Base-by-base conservation (phyloP, 2,113 vertebrate genomes). In the Dicerorhinus sumatrensis region DNA sequence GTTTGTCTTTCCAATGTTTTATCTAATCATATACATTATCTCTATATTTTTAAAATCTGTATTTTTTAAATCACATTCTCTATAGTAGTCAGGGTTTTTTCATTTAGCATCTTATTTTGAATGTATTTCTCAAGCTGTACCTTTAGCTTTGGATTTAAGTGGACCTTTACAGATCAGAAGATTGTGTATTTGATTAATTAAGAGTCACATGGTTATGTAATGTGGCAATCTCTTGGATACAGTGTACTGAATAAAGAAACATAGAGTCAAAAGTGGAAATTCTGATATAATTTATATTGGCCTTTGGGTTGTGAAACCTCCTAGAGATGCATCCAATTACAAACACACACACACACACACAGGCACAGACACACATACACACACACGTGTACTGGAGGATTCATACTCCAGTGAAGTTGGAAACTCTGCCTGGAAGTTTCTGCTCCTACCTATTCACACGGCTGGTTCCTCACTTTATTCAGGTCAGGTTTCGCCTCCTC, bases 131-230 rank as follows among this genome's bases (percentile, higher is more conserved):
- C 60, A 67, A 63, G 33, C 17, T 86, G 29, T 39, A 54, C 39
- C 63, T 91, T 87, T 63, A 77, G 18, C 33, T 96, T 90, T 94
- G 60, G 65, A 79, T 2, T 75, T 83, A 48, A 82, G 39, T 36
- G 89, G 23, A 27, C 14, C 81, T 77, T 88, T 94, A 10, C 42
- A 91, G 25, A 73, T 93, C 33, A 54, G 65, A 87, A 11, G 9
- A 54, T 58, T 88, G 27, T 56, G 4, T 76, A 67, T 96, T 73
- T 96, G 75, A 65, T 95, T 88, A 69, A 72, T 94, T 48, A 93
- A 89, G 39, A 63, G 20, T 54, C 8, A 79, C 8, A 46, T 16
- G 11, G 46, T 91, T 91, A 31, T 33, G 31, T 56, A 60, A 56
- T 54, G 18, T 79, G 23, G 31, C 29, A 70, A 17, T 72, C 1